Evolutionary conservation across 2,113 vertebrate species (phyloP), one percentile per base, ranked within the genome.

Genomic region (Cygnus buccinator): DNA sequence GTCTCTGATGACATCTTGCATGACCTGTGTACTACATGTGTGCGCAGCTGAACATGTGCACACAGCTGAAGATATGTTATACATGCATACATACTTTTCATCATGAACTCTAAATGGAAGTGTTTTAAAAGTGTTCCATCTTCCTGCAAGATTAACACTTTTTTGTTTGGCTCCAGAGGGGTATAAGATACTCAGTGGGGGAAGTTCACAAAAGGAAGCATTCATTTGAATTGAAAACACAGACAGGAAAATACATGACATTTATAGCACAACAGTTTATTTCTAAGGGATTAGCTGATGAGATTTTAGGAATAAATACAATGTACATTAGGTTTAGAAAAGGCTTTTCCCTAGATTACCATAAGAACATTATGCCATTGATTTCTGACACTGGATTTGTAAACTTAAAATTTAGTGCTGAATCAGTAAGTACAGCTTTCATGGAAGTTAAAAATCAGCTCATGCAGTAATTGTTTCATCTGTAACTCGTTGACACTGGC

Each of bases 261-360:
- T 97, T 87, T 85, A 77, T 26, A 82, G 77, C 70, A 88, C 82
- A 96, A 87, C 84, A 80, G 93, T 96, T 97, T 97, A 95, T 96
- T 97, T 97, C 83, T 90, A 90, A 95, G 87, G 85, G 93, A 96
- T 96, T 97, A 97, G 80, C 78, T 94, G 90, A 95, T 96, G 96
- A 96, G 91, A 92, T 97, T 95, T 97, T 93, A 86, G 95, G 88
- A 97, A 97, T 94, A 95, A 97, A 82, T 85, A 90, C 57, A 75
- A 94, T 93, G 89, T 70, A 77, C 87, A 84, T 91, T 52, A 63
- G 90, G 84, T 97, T 96, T 96, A 96, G 72, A 84, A 89, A 95
- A 97, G 95, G 90, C 94, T 96, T 97, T 96, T 93, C 75, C 65
- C 84, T 70, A 95, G 95, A 92, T 93, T 94, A 84, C 77, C 35